These are phyloP conservation scores for Paramisgurnus dabryanus DNA, from an alignment of 2,113 vertebrate species.

Conservation along the genomic window DNA sequence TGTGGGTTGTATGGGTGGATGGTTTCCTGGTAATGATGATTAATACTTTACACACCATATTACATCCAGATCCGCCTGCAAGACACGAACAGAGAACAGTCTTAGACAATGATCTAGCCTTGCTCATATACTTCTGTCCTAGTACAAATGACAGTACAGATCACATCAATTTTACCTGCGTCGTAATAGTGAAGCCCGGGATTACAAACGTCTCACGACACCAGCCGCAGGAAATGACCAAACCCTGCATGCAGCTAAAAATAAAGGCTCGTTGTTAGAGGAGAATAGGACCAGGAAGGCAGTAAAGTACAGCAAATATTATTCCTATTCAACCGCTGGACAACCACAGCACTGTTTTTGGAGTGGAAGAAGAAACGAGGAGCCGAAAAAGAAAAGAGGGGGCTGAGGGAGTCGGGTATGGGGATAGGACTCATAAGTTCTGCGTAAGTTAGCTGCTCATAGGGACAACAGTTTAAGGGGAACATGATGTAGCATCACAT, in stretches of 20 bases:
- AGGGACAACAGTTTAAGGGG: too few relatives aligned
- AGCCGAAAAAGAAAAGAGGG: slow-evolving; percentile 51
- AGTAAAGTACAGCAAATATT: slow-evolving; percentile 74
- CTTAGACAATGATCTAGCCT: neutral
- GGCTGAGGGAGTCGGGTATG: slow-evolving; percentile 45
- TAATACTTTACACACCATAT: neutral
- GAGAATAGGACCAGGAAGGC: slow-evolving; percentile 68
- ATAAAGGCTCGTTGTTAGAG: slow-evolving; percentile 73
- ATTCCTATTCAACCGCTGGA: slow-evolving; percentile 72
- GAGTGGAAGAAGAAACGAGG: slow-evolving; percentile 27
- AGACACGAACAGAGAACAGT: slow-evolving; percentile 4
- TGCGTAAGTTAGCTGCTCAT: too few relatives aligned
- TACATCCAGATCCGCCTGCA: slow-evolving; percentile 18
- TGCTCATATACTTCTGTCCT: neutral
- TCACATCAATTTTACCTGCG: slow-evolving; percentile 24
- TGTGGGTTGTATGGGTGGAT: slow-evolving; percentile 10
- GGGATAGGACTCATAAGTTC: slow-evolving; percentile 16
- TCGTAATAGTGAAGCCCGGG: slow-evolving; percentile 7
- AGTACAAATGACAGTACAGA: neutral
- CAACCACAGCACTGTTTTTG: slow-evolving; percentile 59
- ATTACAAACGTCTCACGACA: slow-evolving; percentile 39
- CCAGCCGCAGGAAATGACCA: slow-evolving; percentile 74
- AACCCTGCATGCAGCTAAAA: slow-evolving; percentile 72
- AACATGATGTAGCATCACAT: too few relatives aligned
- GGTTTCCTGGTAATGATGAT: slow-evolving; percentile 25